phyloP scores from a whole-genome alignment of 2,888 invertebrate species.

The Cheilosia pagana region DNA sequence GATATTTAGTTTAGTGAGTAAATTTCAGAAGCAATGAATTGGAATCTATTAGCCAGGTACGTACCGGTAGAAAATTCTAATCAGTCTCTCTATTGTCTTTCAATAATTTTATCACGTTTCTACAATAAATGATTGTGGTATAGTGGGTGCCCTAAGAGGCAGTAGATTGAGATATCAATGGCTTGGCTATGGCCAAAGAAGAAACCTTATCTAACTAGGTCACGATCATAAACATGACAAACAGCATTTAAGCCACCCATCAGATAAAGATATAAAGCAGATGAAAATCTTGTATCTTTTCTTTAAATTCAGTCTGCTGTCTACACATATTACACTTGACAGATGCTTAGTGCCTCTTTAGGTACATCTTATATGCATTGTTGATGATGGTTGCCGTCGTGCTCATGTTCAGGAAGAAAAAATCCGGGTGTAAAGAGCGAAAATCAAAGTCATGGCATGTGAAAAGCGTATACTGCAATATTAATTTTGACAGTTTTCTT shows the following conservation, averaged over 20 bases:
- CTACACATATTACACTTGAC: background rate
- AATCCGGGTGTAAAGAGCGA: background rate
- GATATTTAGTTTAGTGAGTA: background rate
- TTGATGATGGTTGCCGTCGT: background rate
- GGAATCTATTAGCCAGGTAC: constrained; percentile 1
- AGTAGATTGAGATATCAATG: background rate
- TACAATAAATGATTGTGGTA: constrained; percentile 1
- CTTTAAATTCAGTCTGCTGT: too few relatives aligned
- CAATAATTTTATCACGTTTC: constrained; percentile 2
- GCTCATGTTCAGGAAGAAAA: background rate
- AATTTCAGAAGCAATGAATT: background rate
- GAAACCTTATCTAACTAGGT: background rate
- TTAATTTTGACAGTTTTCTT: background rate
- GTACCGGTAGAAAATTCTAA: background rate
- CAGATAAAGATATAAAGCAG: background rate
- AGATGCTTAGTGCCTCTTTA: background rate
- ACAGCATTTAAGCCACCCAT: background rate
- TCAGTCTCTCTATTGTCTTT: background rate
- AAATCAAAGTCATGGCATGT: background rate
- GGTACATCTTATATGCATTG: background rate
- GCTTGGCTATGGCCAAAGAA: background rate
- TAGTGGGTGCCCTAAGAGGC: background rate
- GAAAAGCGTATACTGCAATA: background rate
- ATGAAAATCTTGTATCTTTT: too few relatives aligned
- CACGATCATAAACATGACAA: background rate